Conservation (phyloP, 64 coral and sea anemone species). For the Pocillopora damicornis region DNA sequence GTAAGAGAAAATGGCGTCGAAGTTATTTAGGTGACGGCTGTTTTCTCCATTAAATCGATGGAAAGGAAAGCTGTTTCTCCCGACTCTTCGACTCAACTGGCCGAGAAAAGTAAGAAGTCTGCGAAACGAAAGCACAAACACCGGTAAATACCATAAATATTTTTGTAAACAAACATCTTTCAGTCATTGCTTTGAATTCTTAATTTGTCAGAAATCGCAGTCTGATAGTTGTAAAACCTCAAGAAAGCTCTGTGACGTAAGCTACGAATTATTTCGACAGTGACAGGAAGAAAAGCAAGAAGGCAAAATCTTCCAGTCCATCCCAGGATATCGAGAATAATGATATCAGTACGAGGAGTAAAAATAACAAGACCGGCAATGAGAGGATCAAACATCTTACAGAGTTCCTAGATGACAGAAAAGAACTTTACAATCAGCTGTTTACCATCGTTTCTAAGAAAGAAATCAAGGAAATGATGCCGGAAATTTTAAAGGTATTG, state of each 20-base stretch:
- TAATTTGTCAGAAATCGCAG: too few relatives aligned
- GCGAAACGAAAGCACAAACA: constrained; percentile 75
- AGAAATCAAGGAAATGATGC: constrained; percentile 77
- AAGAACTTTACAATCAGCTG: constrained; percentile 63
- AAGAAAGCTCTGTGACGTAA: too few relatives aligned
- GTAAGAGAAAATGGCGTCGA: constrained; percentile 57
- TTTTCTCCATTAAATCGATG: constrained; percentile 38
- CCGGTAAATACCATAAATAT: background rate
- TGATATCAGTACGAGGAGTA: background rate
- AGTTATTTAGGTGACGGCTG: background rate
- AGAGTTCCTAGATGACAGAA: constrained; percentile 60
- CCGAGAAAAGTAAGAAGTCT: constrained; percentile 54
- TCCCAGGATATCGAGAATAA: constrained; percentile 22
- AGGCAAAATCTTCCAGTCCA: background rate
- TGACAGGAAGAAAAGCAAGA: constrained; percentile 24
- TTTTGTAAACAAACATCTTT: too few relatives aligned
- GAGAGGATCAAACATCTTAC: constrained; percentile 53
- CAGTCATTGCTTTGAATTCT: too few relatives aligned
- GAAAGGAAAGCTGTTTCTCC: constrained; percentile 70
- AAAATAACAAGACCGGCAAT: background rate
- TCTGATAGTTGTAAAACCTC: too few relatives aligned
- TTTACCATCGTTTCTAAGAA: constrained; percentile 78
- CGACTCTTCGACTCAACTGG: constrained; percentile 80
- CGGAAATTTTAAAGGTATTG: constrained; percentile 59
- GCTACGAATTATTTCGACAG: background rate